Base-by-base conservation (phyloP, 2,113 vertebrate species). In the Nymphicus hollandicus region DNA sequence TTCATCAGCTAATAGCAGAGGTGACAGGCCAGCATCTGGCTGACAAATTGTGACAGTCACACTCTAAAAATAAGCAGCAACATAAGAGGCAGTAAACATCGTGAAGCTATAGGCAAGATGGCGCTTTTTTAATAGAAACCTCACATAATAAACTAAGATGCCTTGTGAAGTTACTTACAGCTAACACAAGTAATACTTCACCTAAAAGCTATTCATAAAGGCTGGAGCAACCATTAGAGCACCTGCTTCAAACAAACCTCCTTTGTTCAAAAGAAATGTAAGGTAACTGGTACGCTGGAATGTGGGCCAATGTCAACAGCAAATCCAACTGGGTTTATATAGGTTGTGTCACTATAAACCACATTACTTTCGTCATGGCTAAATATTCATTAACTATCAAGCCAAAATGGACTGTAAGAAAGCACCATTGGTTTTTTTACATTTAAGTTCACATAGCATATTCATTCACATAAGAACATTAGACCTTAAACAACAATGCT, bases 241-340 rank as follows among this genome's bases (percentile, higher is more conserved):
- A 95, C 93, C 94, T 95, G 91, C 70, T 93, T 95, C 61, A 68
- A 89, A 95, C 91, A 96, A 91, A 55, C 69, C 86, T 74, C 39
- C 94, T 95, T 96, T 93, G 94, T 95, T 96, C 77, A 72, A 89
- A 86, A 91, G 80, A 89, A 84, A 92, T 11, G 52, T 71, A 96
- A 95, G 84, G 91, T 86, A 96, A 92, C 81, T 91, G 5, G 0
- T 60, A 58, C 3, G 5, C 50, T 89, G 83, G 81, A 95, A 95
- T 1, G 0, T 15, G 47, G 80, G 92, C 96, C 94, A 97, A 93
- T 11, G 61, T 95, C 93, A 96, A 96, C 60, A 97, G 73, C 73
- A 91, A 92, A 79, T 25, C 77, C 66, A 86, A 86, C 77, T 64
- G 65, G 65, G 83, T 86, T 92, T 94, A 83, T 91, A 31, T 8